Base-by-base conservation (phyloP, 2,888 invertebrate species). In the Tryphoninae sp. region DNA sequence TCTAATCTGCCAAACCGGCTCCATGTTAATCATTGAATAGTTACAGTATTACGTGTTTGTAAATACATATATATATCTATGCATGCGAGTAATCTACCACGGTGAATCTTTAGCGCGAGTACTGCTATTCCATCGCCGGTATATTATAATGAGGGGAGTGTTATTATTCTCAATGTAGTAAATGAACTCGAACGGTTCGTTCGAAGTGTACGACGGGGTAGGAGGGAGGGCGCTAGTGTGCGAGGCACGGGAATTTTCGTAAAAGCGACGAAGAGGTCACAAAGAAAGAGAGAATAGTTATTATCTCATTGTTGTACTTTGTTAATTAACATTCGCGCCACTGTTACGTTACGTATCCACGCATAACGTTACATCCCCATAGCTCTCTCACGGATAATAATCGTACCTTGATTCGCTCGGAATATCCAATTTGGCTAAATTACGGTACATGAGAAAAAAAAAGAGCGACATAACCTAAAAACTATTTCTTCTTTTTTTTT, bases 281-380 rank as follows among this genome's bases (percentile, higher is more conserved):
- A 67, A 74, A 45, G 73, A 78, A 74, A 81, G 67, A 71, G 58
- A 69, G 42, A 49, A 74, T 74, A 49, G 73, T 81, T 74, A 53
- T 77, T 81, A 74, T 64, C 55, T 74, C 45, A 78, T 81, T 81
- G 78, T 81, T 81, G 22, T 33, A 53, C 64, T 71, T 78, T 26
- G 74, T 74, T 81, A 78, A 81, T 81, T 74, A 67, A 33, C 73
- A 81, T 78, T 78, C 65, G 22, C 62, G 62, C n/a, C n/a, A 26
- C 7, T 58, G 67, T 74, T 79, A 77, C 77, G 64, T 64, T 73
- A 58, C 40, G 49, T 40, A 58, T 23, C 40, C 22, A 40, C 65
- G 26, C 58, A 67, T 75, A 75, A 75, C 75, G 75, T 49, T 75
- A 75, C 67, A 45, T 13, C 13, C 45, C 13, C 13, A 2, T 9